Base-by-base conservation (phyloP, 2,888 invertebrate species). In the Cylindroiulus punctatus region DNA sequence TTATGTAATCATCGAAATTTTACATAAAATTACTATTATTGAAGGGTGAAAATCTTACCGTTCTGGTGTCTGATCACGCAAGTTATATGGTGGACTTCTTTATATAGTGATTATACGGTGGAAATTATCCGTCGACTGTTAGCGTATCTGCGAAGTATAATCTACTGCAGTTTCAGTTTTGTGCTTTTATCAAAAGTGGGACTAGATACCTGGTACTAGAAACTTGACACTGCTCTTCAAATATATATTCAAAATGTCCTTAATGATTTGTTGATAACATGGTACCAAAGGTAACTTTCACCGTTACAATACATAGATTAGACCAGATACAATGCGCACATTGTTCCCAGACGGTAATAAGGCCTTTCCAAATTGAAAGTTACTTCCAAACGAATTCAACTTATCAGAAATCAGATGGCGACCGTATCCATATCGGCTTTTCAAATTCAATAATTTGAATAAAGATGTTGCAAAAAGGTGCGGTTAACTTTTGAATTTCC, bases 191-290 rank as follows among this genome's bases (percentile, higher is more conserved):
- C 10, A 26, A 65, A 12, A 65, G 12, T 76, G 14, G 26, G 30
- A 17, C 17, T 4, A 30, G 7, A 30, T 76, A 30, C 76, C 30
- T 76, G 30, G 30, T 4, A 76, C n/a, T n/a, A n/a, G n/a, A 17
- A 17, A 30, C 76, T 76, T 76, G 30, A 14, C 30, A 76, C 30
- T 17, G 17, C 76, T 30, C 76, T 76, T 76, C 76, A 76, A 76
- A 76, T 76, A 76, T 30, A 76, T 76, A 76, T 76, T 76, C 14
- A 76, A 17, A 14, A 76, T 76, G 30, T 30, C 76, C 76, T 76
- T 14, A 76, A 30, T 76, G 17, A 0, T 30, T 76, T 76, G 4
- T 14, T 30, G 76, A 76, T 76, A 76, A 30, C 76, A 30, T 1
- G 76, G 32, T 4, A 30, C 30, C 30, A 76, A 76, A 76, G 30